Evolutionary conservation across 2,797 vertebrate genomes (phyloP).

Genomic region (Eulemur coronatus): DNA sequence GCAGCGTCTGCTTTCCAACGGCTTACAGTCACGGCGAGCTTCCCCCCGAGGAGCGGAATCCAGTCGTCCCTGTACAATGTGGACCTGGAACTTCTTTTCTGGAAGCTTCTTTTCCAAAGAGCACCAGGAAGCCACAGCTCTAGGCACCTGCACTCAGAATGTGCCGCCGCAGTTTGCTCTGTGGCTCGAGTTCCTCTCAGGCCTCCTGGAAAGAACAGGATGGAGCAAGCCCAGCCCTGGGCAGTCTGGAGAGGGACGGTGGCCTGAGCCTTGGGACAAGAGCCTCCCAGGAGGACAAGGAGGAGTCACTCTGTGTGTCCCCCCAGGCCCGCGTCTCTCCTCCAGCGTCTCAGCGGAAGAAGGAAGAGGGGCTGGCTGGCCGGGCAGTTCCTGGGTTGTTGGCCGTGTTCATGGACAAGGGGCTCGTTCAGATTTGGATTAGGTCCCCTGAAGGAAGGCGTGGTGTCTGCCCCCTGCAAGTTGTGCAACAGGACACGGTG

Average conservation of each 20-base stretch:
- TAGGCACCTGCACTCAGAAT: rapidly evolving
- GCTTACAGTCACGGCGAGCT: not conserved
- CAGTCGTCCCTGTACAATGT: not conserved
- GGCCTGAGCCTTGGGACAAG: rapidly evolving
- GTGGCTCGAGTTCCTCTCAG: rapidly evolving
- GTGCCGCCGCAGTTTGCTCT: rapidly evolving
- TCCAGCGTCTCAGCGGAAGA: not conserved
- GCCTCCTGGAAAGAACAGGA: rapidly evolving
- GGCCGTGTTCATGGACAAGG: rapidly evolving
- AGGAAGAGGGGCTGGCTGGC: not conserved
- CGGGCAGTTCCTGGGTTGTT: rapidly evolving
- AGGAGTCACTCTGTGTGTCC: rapidly evolving
- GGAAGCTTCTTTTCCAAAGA: not conserved
- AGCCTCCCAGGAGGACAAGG: not conserved
- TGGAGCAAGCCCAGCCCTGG: rapidly evolving
- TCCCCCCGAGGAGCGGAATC: rapidly evolving
- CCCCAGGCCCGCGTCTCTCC: not conserved
- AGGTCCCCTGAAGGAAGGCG: not conserved
- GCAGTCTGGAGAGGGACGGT: not conserved
- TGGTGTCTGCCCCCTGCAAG: not conserved
- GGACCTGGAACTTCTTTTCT: not conserved
- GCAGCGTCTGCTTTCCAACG: not conserved
- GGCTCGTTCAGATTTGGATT: rapidly evolving
- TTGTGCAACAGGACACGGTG: rapidly evolving
- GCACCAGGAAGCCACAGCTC: rapidly evolving